Percentiles rank a stretch among this genome's conserved stretches.
phyloP scores from a whole-genome alignment of 37 sponge, comb jelly and placozoan species.

The Agelas oroides region DNA sequence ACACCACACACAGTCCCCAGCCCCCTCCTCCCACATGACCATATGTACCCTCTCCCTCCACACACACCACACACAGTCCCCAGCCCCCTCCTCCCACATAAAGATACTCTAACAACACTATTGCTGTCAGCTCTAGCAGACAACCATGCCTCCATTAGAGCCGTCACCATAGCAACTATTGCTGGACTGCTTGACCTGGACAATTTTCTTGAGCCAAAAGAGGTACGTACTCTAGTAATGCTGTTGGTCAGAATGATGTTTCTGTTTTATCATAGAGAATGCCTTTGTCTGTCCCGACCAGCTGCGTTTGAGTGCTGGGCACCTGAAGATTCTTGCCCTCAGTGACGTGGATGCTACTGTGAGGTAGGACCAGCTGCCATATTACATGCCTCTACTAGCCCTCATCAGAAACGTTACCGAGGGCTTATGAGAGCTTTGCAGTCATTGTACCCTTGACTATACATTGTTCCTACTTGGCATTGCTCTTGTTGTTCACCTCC shows the following conservation, averaged over 20 bases:
- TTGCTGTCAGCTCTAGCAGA: constrained; percentile 27
- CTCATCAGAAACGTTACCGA: too few relatives aligned
- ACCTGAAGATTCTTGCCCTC: neutral
- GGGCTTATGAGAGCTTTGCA: too few relatives aligned
- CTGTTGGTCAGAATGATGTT: neutral
- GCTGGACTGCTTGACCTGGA: constrained; percentile 2
- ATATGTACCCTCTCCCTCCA: too few relatives aligned
- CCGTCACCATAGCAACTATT: neutral
- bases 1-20: too few relatives aligned
- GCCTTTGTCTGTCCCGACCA: neutral
- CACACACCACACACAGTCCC: constrained; percentile 21
- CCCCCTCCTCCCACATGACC: too few relatives aligned
- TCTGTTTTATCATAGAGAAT: too few relatives aligned
- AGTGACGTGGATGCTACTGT: too few relatives aligned
- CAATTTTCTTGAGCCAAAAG: neutral
- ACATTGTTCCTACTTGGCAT: too few relatives aligned
- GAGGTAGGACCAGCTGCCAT: too few relatives aligned
- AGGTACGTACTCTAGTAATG: neutral
- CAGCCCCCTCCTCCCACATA: constrained; percentile 44
- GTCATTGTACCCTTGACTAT: too few relatives aligned
- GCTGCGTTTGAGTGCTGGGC: constrained; percentile 1
- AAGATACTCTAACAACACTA: constrained; percentile 3
- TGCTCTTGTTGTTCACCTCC: too few relatives aligned
- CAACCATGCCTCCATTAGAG: neutral
- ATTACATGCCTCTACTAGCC: too few relatives aligned